Evolutionary conservation across 2,113 vertebrate species (phyloP), one percentile per base, ranked within the genome.

Genomic region (Mirza zaza): DNA sequence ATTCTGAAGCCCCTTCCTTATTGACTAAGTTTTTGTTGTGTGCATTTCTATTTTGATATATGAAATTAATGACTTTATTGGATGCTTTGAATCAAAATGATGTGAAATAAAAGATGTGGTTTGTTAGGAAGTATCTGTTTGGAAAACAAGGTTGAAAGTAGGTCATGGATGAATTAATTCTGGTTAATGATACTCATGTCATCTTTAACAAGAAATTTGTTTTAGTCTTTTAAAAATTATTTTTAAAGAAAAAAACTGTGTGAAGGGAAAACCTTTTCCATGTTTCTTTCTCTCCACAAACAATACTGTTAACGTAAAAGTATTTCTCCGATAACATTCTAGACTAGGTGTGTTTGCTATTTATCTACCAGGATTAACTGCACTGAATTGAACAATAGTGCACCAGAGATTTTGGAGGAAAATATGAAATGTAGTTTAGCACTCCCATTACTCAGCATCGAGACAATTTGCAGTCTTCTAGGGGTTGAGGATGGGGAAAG

Each of bases 321-420:
- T 42, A 36, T 55, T 55, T 23, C 27, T 55, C 65, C 18, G 25
- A 5, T 25, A 32, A 39, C 39, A 48, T 12, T 29, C 34, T 21
- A 3, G 14, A 32, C 1, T 4, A 57, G 3, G 11, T 39, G 13
- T 17, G 48, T 12, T 29, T 18, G 5, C 3, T 6, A 32, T 36
- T 18, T 32, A 20, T 12, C 17, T 48, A 7, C 5, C 45, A n/a
- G 32, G n/a, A 42, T 42, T 12, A 14, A 17, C 5, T 0, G 2
- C 5, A 2, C 5, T 9, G 17, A 57, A 25, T 1, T 32, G 91
- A 57, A 13, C n/a, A 8, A 34, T 1, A 7, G 0, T 1, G 8
- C 10, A 0, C 12, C 18, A 15, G 18, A 50, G 50, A 50, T 67
- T 10, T 63, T 55, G 0, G 8, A 45, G 18, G 14, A 5, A n/a